phyloP scores from a whole-genome alignment of 2,797 vertebrate species.

The Peromyscus nudipes region DNA sequence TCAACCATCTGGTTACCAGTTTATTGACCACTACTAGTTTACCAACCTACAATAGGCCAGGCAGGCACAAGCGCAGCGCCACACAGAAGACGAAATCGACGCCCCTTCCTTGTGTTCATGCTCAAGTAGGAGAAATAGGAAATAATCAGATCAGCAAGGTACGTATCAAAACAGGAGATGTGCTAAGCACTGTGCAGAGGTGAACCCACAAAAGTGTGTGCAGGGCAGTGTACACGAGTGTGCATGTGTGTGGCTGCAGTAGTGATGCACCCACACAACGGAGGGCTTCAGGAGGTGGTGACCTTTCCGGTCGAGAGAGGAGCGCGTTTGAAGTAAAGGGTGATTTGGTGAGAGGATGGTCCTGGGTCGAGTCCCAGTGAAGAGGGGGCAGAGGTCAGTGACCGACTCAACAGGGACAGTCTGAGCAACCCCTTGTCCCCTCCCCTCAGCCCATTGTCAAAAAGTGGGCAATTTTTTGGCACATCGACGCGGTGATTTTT shows the following conservation, averaged over 20 bases:
- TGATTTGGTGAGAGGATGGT: background rate
- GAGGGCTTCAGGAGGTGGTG: background rate
- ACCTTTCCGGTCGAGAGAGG: background rate
- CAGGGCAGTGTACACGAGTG: background rate
- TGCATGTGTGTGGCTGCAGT: background rate
- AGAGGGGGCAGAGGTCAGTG: background rate
- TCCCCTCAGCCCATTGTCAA: background rate
- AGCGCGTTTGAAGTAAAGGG: background rate
- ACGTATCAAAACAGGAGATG: background rate
- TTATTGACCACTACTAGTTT: background rate
- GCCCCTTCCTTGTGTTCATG: background rate
- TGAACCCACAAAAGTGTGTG: fast-evolving
- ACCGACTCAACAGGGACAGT: fast-evolving
- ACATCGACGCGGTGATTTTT: background rate
- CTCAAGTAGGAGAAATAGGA: background rate
- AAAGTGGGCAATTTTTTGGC: background rate
- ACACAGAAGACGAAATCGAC: background rate
- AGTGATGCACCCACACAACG: background rate
- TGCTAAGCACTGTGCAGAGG: background rate
- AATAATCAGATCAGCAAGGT: background rate
- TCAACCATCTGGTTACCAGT: background rate
- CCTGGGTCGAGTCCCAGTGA: fast-evolving
- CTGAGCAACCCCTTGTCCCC: background rate
- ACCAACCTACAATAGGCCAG: background rate
- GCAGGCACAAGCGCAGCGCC: background rate